Evolutionary conservation across 2,888 invertebrate species (phyloP).

Genomic region (Zelleria hepariella): DNA sequence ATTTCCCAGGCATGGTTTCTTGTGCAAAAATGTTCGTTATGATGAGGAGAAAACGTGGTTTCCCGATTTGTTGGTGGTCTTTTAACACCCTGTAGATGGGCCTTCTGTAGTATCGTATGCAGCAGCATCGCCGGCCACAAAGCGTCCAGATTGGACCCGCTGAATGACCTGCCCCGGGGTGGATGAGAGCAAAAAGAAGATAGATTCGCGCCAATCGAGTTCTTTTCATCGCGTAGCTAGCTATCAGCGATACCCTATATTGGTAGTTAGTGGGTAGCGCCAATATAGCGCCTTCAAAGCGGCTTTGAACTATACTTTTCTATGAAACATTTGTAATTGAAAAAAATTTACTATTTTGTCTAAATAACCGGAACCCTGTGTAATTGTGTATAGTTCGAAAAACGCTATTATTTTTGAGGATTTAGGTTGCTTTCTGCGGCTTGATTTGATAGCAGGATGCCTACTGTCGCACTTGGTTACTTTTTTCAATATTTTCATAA

Average conservation of each 20-base stretch:
- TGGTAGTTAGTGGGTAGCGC: no score
- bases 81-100: background rate
- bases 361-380: background rate
- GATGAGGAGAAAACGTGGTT: no score
- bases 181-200: background rate
- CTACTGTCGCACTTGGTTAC: no score
- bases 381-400: no score
- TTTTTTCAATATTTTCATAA: no score
- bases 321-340: background rate
- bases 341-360: background rate
- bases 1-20: no score
- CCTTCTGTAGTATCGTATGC: background rate
- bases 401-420: no score
- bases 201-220: background rate
- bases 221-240: background rate
- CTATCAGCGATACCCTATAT: background rate
- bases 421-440: no score
- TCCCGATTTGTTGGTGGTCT: background rate
- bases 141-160: background rate
- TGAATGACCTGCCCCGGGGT: background rate
- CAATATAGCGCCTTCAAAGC: background rate
- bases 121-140: background rate
- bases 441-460: no score
- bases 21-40: no score
- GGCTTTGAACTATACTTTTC: background rate